Percentiles rank a stretch among this genome's conserved stretches.
phyloP scores from a whole-genome alignment of 2,113 vertebrate genomes.

The Myrmecophaga tridactyla region DNA sequence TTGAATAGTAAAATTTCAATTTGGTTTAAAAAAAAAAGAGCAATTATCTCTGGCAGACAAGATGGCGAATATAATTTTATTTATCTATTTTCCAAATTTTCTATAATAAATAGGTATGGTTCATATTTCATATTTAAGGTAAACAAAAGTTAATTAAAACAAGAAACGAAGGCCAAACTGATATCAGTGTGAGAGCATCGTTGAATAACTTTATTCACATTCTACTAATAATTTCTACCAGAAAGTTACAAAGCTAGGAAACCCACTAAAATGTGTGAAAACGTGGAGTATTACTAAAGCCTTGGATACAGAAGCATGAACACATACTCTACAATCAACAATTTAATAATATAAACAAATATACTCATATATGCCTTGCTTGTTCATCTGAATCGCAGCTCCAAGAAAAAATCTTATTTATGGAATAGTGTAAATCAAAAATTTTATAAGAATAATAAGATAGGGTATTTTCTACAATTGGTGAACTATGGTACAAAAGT shows the following conservation, averaged over 20 bases:
- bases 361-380: constrained; percentile 46
- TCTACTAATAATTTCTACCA: neutral
- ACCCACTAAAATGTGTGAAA: neutral
- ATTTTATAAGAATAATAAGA: constrained; percentile 71
- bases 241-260: neutral
- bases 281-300: neutral
- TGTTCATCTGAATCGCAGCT: constrained; percentile 83
- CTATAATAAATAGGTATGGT: neutral
- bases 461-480: constrained; percentile 71
- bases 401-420: constrained; percentile 73
- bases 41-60: neutral
- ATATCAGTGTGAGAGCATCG: neutral
- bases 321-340: neutral
- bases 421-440: constrained; percentile 73
- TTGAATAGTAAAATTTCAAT: neutral
- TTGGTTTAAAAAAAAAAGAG: neutral
- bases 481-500: constrained; percentile 76
- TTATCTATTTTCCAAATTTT: constrained; percentile 45
- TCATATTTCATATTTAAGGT: constrained; percentile 21
- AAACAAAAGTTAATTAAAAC: constrained; percentile 51
- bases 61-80: neutral
- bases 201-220: neutral
- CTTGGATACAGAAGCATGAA: neutral
- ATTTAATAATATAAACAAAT: constrained; percentile 33
- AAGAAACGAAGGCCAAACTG: neutral